These are phyloP conservation scores for Ceratotherium simum DNA, from an alignment of 2,113 vertebrate genomes.

Conservation along the genomic window DNA sequence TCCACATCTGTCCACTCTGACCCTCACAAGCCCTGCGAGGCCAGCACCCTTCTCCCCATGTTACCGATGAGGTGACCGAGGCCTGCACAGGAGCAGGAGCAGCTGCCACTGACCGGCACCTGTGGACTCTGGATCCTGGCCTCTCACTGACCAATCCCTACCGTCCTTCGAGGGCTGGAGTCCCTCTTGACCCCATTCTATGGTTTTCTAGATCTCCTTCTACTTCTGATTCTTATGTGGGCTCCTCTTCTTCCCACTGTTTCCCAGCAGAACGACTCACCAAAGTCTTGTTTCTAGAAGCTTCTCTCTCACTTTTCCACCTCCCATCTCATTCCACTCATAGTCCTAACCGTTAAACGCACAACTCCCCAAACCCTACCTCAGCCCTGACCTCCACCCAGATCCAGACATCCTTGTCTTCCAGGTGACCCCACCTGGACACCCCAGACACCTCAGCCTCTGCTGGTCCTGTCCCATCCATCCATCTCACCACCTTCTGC, in stretches of 20 bases:
- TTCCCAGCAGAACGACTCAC: background rate
- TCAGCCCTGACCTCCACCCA: background rate
- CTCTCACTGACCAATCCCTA: background rate
- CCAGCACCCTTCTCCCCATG: background rate
- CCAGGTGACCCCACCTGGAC: background rate
- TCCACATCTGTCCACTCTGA: background rate
- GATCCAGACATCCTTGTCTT: background rate
- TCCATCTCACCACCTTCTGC: background rate
- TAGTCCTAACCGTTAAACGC: background rate
- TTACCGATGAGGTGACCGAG: fast-evolving
- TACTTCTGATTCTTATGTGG: no score
- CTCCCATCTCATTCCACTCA: background rate
- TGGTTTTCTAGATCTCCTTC: no score
- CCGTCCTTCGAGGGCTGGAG: fast-evolving
- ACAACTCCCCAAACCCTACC: background rate
- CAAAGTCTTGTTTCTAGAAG: background rate
- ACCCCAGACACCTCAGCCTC: background rate
- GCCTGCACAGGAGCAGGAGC: background rate
- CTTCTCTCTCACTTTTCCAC: background rate
- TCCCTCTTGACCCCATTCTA: background rate
- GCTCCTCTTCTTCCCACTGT: background rate
- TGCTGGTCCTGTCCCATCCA: background rate
- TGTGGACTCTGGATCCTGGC: fast-evolving
- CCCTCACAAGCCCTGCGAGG: no score
- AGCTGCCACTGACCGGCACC: fast-evolving